These are phyloP conservation scores for Centropyge bicolor DNA, from an alignment of 2,797 vertebrate species.

Conservation along the genomic window DNA sequence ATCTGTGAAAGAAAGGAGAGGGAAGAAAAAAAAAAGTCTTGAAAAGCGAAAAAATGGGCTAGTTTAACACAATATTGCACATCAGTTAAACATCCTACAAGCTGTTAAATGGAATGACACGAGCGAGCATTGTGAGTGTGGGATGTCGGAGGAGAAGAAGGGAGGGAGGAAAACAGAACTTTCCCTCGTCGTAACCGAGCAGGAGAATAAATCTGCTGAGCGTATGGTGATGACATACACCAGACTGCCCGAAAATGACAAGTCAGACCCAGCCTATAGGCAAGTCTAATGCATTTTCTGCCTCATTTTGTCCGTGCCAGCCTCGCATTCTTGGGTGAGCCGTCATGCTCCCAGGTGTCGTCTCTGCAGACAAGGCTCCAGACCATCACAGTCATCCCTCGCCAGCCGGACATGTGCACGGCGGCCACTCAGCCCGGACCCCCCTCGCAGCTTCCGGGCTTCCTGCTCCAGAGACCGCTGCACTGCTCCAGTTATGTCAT, in stretches of 20 bases:
- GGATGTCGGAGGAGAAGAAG: slow-evolving; percentile 26
- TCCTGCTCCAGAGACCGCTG: slow-evolving; percentile 38
- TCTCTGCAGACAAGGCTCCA: slow-evolving; percentile 5
- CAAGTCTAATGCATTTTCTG: slow-evolving; percentile 53
- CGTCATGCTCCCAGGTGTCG: slow-evolving; percentile 7
- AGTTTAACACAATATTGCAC: slow-evolving; percentile 60
- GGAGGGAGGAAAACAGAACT: slow-evolving; percentile 20
- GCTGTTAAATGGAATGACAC: slow-evolving; percentile 69
- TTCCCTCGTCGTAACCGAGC: slow-evolving; percentile 13
- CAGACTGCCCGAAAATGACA: slow-evolving; percentile 40
- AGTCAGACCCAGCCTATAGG: slow-evolving; percentile 39
- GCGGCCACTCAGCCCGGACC: slow-evolving; percentile 55
- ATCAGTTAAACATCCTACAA: slow-evolving; percentile 71
- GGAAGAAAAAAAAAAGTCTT: slow-evolving; percentile 30
- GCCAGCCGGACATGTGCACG: slow-evolving; percentile 38
- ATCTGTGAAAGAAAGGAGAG: slow-evolving; percentile 28
- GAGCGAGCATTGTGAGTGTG: slow-evolving; percentile 33
- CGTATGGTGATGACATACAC: slow-evolving; percentile 26
- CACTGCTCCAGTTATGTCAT: slow-evolving; percentile 62
- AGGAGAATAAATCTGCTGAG: slow-evolving; percentile 32
- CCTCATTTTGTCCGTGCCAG: slow-evolving; percentile 43
- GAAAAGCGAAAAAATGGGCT: slow-evolving; percentile 30
- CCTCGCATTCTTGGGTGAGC: slow-evolving; percentile 24
- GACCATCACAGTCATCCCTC: slow-evolving; percentile 1
- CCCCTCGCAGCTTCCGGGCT: slow-evolving; percentile 38